Evolutionary conservation across 2,113 vertebrate species (phyloP).

Genomic region (Planiliza haematocheilus): DNA sequence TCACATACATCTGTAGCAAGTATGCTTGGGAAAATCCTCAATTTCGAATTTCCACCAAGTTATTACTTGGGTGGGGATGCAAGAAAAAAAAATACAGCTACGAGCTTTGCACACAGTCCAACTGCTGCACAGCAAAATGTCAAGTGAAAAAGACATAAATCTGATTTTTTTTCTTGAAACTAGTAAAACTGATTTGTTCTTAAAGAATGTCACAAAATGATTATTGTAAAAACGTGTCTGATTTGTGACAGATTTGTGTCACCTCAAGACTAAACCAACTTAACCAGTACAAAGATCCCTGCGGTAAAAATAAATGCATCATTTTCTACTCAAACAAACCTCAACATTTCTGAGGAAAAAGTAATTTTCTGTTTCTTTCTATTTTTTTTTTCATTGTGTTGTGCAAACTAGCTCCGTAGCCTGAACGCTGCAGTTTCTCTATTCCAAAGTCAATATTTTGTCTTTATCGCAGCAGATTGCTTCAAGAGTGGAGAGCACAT

Average conservation of each 20-base stretch:
- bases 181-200: background rate
- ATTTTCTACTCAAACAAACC: background rate
- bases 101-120: slow-evolving; percentile 5
- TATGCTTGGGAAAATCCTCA: slow-evolving; percentile 68
- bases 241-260: background rate
- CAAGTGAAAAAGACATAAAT: background rate
- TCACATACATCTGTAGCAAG: slow-evolving; percentile 76
- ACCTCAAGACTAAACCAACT: background rate
- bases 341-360: background rate
- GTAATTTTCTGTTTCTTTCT: background rate
- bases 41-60: slow-evolving; percentile 58
- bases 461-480: slow-evolving; percentile 73
- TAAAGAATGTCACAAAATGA: background rate
- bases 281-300: background rate
- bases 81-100: slow-evolving; percentile 7
- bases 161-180: background rate
- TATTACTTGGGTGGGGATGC: slow-evolving; percentile 49
- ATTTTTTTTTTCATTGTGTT: slow-evolving; percentile 6
- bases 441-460: slow-evolving; percentile 82
- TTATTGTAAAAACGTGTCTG: background rate
- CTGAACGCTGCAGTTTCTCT: slow-evolving; percentile 73
- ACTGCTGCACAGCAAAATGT: background rate
- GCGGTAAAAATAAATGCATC: background rate
- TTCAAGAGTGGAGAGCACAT: slow-evolving; percentile 68
- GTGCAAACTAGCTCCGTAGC: background rate